Base-by-base conservation (phyloP, 2,888 invertebrate species). In the Drosophila pseudotalamancana region DNA sequence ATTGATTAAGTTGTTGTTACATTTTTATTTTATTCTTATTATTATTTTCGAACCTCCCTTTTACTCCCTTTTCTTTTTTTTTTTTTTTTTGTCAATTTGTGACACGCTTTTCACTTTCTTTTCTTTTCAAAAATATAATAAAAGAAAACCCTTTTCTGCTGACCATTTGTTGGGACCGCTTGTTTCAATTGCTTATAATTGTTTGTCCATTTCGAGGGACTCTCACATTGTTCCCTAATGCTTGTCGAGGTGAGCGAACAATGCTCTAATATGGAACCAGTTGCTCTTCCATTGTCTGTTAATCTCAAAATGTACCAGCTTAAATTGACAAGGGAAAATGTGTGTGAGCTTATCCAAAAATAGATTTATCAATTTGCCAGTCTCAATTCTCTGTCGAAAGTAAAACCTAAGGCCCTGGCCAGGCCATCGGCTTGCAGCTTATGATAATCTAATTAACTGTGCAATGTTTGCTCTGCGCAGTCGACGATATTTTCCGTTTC, bases 1-100 rank as follows among this genome's bases (percentile, higher is more conserved):
- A 74, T 86, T 83, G 87, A 83, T 86, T 73, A 80, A 88, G 73
- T 72, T 83, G 84, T 79, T 76, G 57, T 67, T 56, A 62, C 70
- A 63, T 61, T 66, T 49, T 34, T 50, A 51, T 61, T 12, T 42
- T 40, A 2, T 11, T 39, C 21, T 40, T 63, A 53, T 56, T 72
- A 50, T 68, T 53, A 14, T 55, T 76, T 45, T n/a, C n/a, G n/a
- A n/a, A n/a, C n/a, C n/a, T n/a, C n/a, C n/a, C n/a, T n/a, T n/a
- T n/a, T n/a, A n/a, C n/a, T n/a, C 27, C 31, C 25, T 35, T 39
- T 35, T 23, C 19, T 12, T 6, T 23, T 6, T 45, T 49, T 55
- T 34, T 46, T 34, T 48, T 14, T 16, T 8, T 51, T 23, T 32
- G 43, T 8, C 11, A 4, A 4, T 6, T 23, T 23, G 8, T 14